These are phyloP conservation scores for Pediacus dermestoides DNA, from an alignment of 2,888 invertebrate species.

Conservation along the genomic window DNA sequence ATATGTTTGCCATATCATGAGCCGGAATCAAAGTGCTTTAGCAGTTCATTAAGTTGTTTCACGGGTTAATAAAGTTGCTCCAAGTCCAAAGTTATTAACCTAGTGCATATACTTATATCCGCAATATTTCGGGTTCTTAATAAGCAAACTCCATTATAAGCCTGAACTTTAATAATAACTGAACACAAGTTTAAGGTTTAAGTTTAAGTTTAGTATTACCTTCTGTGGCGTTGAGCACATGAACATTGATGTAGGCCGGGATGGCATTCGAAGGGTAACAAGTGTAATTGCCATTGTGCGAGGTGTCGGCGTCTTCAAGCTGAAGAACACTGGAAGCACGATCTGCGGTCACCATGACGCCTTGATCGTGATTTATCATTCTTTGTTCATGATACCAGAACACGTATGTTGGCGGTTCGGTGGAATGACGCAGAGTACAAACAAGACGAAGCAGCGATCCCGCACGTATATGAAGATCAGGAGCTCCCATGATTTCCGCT, in stretches of 20 bases:
- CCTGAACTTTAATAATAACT: too few species aligned
- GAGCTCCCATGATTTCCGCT: constrained; percentile 57
- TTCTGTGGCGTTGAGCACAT: constrained; percentile 64
- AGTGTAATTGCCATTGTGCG: constrained; percentile 66
- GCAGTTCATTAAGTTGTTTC: too few species aligned
- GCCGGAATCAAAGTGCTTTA: too few species aligned
- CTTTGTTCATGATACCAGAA: constrained; percentile 60
- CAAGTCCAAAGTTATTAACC: too few species aligned
- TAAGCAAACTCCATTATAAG: too few species aligned
- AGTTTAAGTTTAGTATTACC: constrained; percentile 33
- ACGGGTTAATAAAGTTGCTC: too few species aligned
- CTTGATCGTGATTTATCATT: constrained; percentile 61
- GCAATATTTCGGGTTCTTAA: too few species aligned
- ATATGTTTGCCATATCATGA: too few species aligned
- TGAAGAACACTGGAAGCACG: constrained; percentile 61
- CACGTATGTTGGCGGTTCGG: constrained; percentile 56
- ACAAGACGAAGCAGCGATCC: constrained; percentile 57
- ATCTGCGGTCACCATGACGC: constrained; percentile 53
- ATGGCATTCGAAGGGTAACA: constrained; percentile 65
- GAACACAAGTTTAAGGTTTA: too few species aligned
- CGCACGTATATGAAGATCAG: constrained; percentile 58
- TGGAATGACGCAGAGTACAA: constrained; percentile 54
- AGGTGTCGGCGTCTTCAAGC: constrained; percentile 58
- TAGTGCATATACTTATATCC: too few species aligned
- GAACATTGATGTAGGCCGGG: constrained; percentile 63